Evolutionary conservation across 1,140 invertebrate genomes (phyloP).

Genomic region (Drosophila leontia): DNA sequence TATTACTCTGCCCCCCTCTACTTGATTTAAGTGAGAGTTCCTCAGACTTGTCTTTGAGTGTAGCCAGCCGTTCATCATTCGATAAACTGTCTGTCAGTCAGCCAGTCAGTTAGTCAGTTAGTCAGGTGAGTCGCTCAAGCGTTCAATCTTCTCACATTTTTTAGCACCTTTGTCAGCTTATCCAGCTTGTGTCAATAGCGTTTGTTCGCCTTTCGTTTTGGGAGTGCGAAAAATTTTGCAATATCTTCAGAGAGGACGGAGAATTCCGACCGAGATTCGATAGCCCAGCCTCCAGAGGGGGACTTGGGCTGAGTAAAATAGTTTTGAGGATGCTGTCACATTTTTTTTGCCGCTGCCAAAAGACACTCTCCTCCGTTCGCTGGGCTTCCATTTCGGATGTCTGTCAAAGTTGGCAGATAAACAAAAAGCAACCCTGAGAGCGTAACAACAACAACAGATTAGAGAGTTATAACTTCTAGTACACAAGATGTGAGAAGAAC

Average conservation of each 20-base stretch:
- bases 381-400: conserved; percentile 20
- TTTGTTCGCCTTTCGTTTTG: conserved; percentile 32
- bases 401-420: conserved; percentile 38
- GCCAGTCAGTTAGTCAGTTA: conserved; percentile 31
- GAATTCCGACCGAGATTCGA: conserved; percentile 24
- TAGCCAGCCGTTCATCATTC: conserved; percentile 41
- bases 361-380: background rate
- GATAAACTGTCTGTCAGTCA: conserved; percentile 47
- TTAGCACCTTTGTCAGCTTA: conserved; percentile 57
- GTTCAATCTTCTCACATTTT: conserved; percentile 55
- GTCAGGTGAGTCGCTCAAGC: conserved; percentile 43
- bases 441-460: conserved; percentile 47
- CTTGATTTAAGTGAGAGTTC: conserved; percentile 11
- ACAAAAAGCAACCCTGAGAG: conserved; percentile 25
- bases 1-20: background rate
- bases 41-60: conserved; percentile 1
- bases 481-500: conserved; percentile 40
- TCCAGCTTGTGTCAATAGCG: conserved; percentile 53
- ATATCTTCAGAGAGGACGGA: conserved; percentile 32
- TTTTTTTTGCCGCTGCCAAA: conserved; percentile 34
- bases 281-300: conserved; percentile 6
- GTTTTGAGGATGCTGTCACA: conserved; percentile 43
- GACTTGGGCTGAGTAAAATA: conserved; percentile 19
- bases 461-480: conserved; percentile 38
- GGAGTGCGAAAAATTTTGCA: conserved; percentile 41